Base-by-base conservation (phyloP, 2,888 invertebrate genomes). In the Criorhina ranunculi region DNA sequence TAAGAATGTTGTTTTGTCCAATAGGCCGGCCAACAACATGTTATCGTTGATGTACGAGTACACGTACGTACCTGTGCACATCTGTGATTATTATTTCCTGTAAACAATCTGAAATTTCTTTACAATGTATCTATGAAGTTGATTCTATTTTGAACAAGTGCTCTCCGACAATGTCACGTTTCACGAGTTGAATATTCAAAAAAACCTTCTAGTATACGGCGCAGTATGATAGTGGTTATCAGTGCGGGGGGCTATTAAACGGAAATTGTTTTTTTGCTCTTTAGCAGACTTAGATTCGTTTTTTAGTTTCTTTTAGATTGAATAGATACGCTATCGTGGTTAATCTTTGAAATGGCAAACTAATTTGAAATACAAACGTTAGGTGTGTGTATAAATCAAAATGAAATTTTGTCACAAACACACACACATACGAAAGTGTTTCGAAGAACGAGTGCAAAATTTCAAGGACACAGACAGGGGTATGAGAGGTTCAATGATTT, bases 101-200 rank as follows among this genome's bases (percentile, higher is more conserved):
- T 72, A 59, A 59, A 69, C 42, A 69, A 69, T 44, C 33, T 46
- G 15, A 55, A 67, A 33, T 53, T 19, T 40, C 24, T 24, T 24
- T 46, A 11, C 44, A 3, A 8, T 40, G 4, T 40, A 40, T 40
- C 3, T 1, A 37, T 40, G 8, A n/a, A 12, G 12, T 17, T 1
- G 19, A 11, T 6, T 46, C 46, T 46, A 46, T 46, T 46, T 46
- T 19, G 19, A 9, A 0, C 12, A 37, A 5, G 19, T 46, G 1
- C 19, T 46, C 9, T 46, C 46, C 0, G 5, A 46, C 19, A 19
- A 24, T 42, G 40, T 12, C 12, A 37, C 9, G 40, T 40, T 40
- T 24, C 2, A 24, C 24, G 24, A 24, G 4, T 24, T 60, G 60
- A 60, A 42, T 42, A 44, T 60, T 60, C 31, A 40, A 59, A 42